Evolutionary conservation across 2,888 invertebrate genomes (phyloP), one percentile per base, ranked within the genome.

Genomic region (Lypha dubia): DNA sequence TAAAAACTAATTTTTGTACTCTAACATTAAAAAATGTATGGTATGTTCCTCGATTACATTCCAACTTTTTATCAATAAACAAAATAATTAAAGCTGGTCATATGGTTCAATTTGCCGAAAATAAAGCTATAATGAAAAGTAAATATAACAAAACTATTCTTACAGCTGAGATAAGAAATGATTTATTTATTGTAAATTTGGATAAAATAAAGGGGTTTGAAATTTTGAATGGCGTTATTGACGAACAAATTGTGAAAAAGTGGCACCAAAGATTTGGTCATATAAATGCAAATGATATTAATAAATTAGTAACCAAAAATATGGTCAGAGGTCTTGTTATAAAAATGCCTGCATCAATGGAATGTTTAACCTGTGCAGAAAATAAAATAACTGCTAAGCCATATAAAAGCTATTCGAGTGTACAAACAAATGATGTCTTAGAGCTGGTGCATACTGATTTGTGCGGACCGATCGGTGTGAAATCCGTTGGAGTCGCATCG

Each of bases 331-430:
- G 76, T 3, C n/a, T 82, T 9, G 20, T 62, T 32, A 9, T 60
- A 4, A 83, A 60, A 32, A 13, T 63, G 1, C 13, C 49, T 1
- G 53, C 15, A 60, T 77, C 6, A 20, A n/a, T n/a, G n/a, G n/a
- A 70, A 7, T 84, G 84, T 22, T 32, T 75, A 15, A 82, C 79
- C 13, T 82, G 77, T 32, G 82, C 74, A 22, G 28, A 65, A 11
- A 67, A 74, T 17, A 79, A 85, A 79, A 83, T 83, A 8, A 20
- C 28, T 44, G 38, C 38, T 32, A 79, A 20, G 3, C 74, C 85
- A 22, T 51, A 17, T 4, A 28, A 20, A 51, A 51, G 11, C 22
- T 51, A 51, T 22, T 51, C 51, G 3, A 11, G 11, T 9, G 22
- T 51, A 9, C 49, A 22, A 20, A 20, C 49, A 49, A 49, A 9